Conservation (phyloP, 2,888 invertebrate genomes). For the Dynastes maya region DNA sequence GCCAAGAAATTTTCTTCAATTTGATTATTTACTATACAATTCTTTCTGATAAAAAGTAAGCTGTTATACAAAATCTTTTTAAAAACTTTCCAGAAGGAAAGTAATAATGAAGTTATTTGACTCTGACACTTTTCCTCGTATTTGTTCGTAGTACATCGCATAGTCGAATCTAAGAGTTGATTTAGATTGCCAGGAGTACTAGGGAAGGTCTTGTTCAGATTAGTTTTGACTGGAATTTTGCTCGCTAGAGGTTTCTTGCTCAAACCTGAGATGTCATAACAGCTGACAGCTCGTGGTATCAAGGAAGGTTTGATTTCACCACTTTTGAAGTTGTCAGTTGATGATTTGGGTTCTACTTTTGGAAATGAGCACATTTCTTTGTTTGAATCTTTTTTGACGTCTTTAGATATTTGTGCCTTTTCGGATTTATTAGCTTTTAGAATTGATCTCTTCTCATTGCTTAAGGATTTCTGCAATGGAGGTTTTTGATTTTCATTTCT, state of each 20-base stretch:
- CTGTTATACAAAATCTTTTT: too few species aligned
- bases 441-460: conserved; percentile 22
- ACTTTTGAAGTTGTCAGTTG: neutral
- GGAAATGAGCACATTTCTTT: neutral
- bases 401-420: neutral
- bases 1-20: too few species aligned
- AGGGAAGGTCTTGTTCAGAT: conserved; percentile 65
- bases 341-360: conserved; percentile 5
- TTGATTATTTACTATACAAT: too few species aligned
- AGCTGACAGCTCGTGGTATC: conserved; percentile 64
- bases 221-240: conserved; percentile 66
- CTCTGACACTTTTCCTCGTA: conserved; percentile 47
- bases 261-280: conserved; percentile 60
- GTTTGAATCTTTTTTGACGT: conserved; percentile 15
- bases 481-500: neutral
- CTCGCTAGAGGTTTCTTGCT: conserved; percentile 55
- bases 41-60: too few species aligned
- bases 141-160: conserved; percentile 54
- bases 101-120: too few species aligned
- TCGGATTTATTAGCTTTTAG: conserved; percentile 24
- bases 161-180: conserved; percentile 57
- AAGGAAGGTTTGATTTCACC: conserved; percentile 46
- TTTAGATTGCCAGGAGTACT: conserved; percentile 70
- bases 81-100: too few species aligned
- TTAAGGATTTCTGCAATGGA: conserved; percentile 18